Base-by-base conservation (phyloP, 2,113 vertebrate genomes). In the Prochilodus magdalenae region DNA sequence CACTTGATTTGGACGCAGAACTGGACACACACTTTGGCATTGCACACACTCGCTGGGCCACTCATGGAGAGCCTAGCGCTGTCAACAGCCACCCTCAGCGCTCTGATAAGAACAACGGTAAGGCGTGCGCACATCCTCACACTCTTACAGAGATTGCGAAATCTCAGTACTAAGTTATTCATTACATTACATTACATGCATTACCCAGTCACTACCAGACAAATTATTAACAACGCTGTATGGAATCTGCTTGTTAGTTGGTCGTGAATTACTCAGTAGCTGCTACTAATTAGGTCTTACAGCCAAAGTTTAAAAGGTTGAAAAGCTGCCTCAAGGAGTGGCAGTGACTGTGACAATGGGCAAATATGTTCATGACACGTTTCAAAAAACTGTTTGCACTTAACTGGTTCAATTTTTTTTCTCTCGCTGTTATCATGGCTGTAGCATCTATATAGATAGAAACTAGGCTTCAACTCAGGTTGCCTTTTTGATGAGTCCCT, bases 21-120 rank as follows among this genome's bases (percentile, higher is more conserved):
- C 93, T 98, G 86, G 91, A 90, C 86, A 97, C 94, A 0, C 98
- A 99, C 88, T 97, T 99, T 20, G 98, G 97, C 86, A 91, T 99
- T 15, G 97, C 97, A 83, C 98, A 99, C 87, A 99, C 97, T 8
- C 97, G 97, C 81, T 99, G 98, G 98, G 97, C 98, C 0, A 99
- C 98, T 26, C 97, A 99, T 0, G 97, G 98, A 62, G 95, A 92
- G 75, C 97, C 98, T 24, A 99, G 90, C 75, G 92, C 95, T 0
- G 60, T 97, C 85, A 99, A 99, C 92, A 96, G 97, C 86, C 98
- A 99, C 82, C 98, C 98, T 1, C 98, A 99, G 24, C 95, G 97
- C 70, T 99, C 98, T 0, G 97, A 98, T 91, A 98, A 96, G 89
- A 85, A 93, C 62, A 99, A 99, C 0, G 96, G 97, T 99, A 95